These are phyloP conservation scores for Podotricha telesiphe DNA, from an alignment of 2,888 invertebrate species.

Conservation along the genomic window DNA sequence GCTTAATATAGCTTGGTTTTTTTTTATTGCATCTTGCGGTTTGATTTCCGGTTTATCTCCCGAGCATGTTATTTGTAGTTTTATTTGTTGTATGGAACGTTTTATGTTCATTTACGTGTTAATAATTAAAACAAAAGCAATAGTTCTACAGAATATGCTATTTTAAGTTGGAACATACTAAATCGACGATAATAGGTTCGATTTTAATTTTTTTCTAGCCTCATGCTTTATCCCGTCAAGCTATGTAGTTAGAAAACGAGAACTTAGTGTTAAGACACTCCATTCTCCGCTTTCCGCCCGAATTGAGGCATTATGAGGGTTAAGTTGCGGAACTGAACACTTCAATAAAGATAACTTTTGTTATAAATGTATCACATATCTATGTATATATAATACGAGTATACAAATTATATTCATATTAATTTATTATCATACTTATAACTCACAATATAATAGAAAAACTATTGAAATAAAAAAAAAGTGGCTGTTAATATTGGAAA, in stretches of 20 bases:
- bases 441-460: no score
- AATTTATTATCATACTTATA: no score
- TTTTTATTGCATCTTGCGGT: constrained; percentile 24
- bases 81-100: background rate
- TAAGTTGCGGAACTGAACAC: no score
- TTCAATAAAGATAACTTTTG: no score
- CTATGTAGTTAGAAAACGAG: no score
- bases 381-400: no score
- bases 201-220: background rate
- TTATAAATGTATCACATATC: no score
- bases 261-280: background rate
- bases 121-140: background rate
- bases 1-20: background rate
- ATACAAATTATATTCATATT: no score
- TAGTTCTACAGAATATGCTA: background rate
- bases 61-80: constrained; percentile 22
- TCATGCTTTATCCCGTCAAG: no score
- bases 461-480: no score
- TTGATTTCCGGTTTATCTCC: constrained; percentile 26
- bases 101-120: background rate
- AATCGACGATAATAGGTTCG: background rate
- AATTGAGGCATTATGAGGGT: background rate
- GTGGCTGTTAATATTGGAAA: no score
- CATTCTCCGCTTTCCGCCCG: background rate
- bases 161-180: no score